phyloP scores from a whole-genome alignment of 2,888 invertebrate species.

The Tetrapedia diversipes region DNA sequence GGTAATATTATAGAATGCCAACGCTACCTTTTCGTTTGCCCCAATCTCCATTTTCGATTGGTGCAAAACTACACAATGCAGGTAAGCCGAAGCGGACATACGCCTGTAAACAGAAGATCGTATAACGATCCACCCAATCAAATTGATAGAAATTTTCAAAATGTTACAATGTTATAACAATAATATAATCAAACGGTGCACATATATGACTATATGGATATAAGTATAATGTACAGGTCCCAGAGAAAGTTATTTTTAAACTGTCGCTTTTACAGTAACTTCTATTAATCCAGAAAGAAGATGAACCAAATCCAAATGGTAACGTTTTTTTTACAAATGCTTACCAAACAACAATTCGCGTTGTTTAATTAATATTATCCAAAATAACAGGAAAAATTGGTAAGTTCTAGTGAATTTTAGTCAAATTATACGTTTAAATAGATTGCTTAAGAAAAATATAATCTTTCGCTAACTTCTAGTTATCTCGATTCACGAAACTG shows the following conservation, averaged over 20 bases:
- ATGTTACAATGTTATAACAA: constrained; percentile 30
- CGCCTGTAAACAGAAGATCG: background rate
- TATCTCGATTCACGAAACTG: background rate
- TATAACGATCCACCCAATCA: constrained; percentile 30
- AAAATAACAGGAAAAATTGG: background rate
- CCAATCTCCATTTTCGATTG: constrained; percentile 30
- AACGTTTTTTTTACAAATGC: constrained; percentile 10
- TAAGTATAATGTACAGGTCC: constrained; percentile 44
- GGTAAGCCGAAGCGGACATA: constrained; percentile 10
- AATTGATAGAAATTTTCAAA: constrained; percentile 43
- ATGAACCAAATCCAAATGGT: background rate
- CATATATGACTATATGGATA: constrained; percentile 43
- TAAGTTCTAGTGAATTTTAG: constrained; percentile 25
- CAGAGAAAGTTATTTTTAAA: constrained; percentile 54
- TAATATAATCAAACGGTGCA: constrained; percentile 31
- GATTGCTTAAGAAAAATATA: too few relatives aligned
- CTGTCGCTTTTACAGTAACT: constrained; percentile 52
- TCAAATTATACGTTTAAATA: constrained; percentile 1
- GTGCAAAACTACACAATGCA: constrained; percentile 13
- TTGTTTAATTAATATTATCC: background rate
- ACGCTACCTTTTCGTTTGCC: constrained; percentile 47
- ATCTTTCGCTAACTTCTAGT: background rate
- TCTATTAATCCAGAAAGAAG: background rate
- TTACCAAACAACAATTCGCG: background rate
- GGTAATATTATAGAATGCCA: constrained; percentile 53